Conservation (phyloP, 2,797 vertebrate species). For the Muscicapa comitata region DNA sequence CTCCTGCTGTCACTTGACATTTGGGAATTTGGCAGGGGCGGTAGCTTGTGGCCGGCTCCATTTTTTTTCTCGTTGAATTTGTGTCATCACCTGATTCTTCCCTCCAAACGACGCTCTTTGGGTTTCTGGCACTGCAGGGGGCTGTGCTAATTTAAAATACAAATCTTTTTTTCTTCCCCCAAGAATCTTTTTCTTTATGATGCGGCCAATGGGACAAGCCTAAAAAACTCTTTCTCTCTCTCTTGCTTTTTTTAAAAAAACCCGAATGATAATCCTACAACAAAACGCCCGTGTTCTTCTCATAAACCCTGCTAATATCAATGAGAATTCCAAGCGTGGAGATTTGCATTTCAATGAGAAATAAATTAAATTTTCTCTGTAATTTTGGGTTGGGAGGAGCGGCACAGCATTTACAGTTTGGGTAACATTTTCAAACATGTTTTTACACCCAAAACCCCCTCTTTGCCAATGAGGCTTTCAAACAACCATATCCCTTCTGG, state of each 20-base stretch:
- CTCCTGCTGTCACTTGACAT: constrained; percentile 62
- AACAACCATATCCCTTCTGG: background rate
- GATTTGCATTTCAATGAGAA: constrained; percentile 59
- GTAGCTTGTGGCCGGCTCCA: constrained; percentile 11
- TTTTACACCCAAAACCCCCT: background rate
- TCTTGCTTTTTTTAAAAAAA: background rate
- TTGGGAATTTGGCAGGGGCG: constrained; percentile 30
- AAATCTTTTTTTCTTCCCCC: background rate
- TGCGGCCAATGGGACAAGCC: background rate
- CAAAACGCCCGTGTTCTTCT: background rate
- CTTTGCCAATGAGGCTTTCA: background rate
- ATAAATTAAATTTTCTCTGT: constrained; percentile 29
- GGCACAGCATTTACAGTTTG: background rate
- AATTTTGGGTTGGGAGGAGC: constrained; percentile 34
- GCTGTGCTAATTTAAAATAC: constrained; percentile 45
- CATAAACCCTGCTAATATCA: background rate
- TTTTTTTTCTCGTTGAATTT: constrained; percentile 13
- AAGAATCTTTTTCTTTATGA: constrained; percentile 24
- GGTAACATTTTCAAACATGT: constrained; percentile 12
- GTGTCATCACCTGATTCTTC: constrained; percentile 55
- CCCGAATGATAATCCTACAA: background rate
- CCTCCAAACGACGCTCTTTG: background rate
- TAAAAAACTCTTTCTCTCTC: background rate
- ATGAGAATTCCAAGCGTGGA: constrained; percentile 4
- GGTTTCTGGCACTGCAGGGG: constrained; percentile 43